phyloP scores from a whole-genome alignment of 2,888 invertebrate genomes.

The Sinhomidia bicolor region DNA sequence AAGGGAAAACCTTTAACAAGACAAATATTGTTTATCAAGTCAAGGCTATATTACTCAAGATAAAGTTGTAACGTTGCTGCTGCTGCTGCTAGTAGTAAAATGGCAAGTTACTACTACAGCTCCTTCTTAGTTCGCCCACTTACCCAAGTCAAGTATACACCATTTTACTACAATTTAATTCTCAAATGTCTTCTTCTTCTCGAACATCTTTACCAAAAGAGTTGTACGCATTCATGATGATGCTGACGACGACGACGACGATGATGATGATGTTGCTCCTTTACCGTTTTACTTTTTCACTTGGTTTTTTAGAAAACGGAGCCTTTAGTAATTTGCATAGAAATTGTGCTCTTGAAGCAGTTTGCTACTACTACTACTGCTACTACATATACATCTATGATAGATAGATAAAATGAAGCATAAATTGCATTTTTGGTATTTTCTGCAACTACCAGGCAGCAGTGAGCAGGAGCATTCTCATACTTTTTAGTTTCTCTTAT shows the following conservation, averaged over 20 bases:
- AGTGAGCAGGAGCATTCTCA: neutral
- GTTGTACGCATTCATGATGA: neutral
- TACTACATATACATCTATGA: constrained; percentile 19
- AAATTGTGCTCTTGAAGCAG: constrained; percentile 60
- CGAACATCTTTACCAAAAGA: neutral
- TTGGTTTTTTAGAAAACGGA: neutral
- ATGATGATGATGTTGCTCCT: neutral
- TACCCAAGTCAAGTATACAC: neutral
- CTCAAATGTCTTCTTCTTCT: neutral
- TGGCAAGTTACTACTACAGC: no score
- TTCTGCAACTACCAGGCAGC: neutral
- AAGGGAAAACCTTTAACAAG: neutral
- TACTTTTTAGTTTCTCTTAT: neutral
- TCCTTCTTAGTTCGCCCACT: no score
- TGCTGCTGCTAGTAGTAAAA: no score
- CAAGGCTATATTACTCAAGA: neutral
- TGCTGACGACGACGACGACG: no score
- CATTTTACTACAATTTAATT: constrained; percentile 3
- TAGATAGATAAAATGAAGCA: constrained; percentile 46
- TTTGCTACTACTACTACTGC: neutral
- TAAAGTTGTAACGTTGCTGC: no score
- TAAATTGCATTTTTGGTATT: constrained; percentile 38
- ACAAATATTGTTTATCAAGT: neutral
- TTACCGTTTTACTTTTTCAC: constrained; percentile 15
- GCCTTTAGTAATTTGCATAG: constrained; percentile 66